Evolutionary conservation across 2,888 invertebrate species (phyloP), one percentile per base, ranked within the genome.

Genomic region (Cloeon dipterum): DNA sequence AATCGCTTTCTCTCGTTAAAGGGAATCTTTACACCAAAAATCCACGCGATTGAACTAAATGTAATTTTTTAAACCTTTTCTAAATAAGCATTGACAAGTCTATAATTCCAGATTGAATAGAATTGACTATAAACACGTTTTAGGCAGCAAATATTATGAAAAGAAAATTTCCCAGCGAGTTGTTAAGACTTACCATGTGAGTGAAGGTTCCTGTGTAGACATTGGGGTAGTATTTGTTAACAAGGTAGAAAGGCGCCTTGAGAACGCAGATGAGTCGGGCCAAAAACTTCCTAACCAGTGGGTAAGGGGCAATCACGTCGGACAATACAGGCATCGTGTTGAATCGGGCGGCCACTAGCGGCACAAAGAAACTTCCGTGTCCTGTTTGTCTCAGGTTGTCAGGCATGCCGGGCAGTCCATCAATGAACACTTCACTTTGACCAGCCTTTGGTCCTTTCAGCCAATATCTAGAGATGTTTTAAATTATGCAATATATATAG

Each of bases 381-480:
- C 74, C 70, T 16, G 57, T 57, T 2, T 52, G 48, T 33, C 60
- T 51, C 21, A 74, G 58, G 48, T 78, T 81, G 56, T 82, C 82
- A 0, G 77, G 75, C 10, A 65, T 41, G 36, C 73, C 85, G 50
- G 85, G 83, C 41, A 86, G 57, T 26, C 81, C 79, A 46, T 85
- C 76, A 4, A 74, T 59, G 49, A 93, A 86, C 2, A 79, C 59
- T 52, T 89, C 88, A 3, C 63, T 57, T 43, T 68, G 61, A n/a
- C 88, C 89, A 45, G 71, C 68, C 46, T 81, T 81, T 0, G 73
- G 61, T 3, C 93, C 93, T 50, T 70, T 73, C 8, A 94, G 51
- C 50, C 82, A 65, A 53, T 82, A 81, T 48, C 60, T 60, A n/a
- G n/a, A n/a, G n/a, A n/a, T n/a, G n/a, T n/a, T n/a, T n/a, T n/a